Percentiles rank a stretch among this genome's conserved stretches.
These are phyloP conservation scores for Pipistrellus nathusii DNA, from an alignment of 2,797 vertebrate species.

Conservation along the genomic window DNA sequence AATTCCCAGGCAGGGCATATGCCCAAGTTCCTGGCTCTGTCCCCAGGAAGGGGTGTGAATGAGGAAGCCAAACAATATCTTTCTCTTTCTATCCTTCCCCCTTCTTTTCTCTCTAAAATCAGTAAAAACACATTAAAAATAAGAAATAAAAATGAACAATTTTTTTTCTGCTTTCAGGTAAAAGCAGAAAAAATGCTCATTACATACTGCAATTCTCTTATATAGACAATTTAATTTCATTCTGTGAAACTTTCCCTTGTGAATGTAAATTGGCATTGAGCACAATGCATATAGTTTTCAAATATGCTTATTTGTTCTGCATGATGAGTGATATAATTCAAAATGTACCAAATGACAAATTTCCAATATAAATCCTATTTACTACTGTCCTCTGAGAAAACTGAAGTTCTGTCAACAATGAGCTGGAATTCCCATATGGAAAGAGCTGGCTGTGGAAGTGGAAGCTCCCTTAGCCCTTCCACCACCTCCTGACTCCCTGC, in stretches of 20 bases:
- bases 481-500: background rate
- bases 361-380: conserved; percentile 23
- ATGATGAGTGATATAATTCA: background rate
- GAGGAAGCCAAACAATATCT: too few species aligned
- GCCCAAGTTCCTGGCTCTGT: too few species aligned
- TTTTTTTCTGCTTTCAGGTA: background rate
- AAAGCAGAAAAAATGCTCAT: background rate
- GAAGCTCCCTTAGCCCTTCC: background rate
- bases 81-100: too few species aligned
- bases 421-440: background rate
- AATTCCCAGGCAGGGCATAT: too few species aligned
- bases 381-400: background rate
- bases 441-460: background rate
- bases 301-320: background rate
- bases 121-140: too few species aligned
- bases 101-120: too few species aligned
- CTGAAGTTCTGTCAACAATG: background rate
- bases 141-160: too few species aligned
- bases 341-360: background rate
- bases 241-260: background rate
- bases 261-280: background rate
- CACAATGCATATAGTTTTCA: background rate
- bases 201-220: background rate
- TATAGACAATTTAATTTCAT: background rate
- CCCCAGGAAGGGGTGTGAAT: too few species aligned